Base-by-base conservation (phyloP, 2,888 invertebrate species). In the Athetis lepigone region DNA sequence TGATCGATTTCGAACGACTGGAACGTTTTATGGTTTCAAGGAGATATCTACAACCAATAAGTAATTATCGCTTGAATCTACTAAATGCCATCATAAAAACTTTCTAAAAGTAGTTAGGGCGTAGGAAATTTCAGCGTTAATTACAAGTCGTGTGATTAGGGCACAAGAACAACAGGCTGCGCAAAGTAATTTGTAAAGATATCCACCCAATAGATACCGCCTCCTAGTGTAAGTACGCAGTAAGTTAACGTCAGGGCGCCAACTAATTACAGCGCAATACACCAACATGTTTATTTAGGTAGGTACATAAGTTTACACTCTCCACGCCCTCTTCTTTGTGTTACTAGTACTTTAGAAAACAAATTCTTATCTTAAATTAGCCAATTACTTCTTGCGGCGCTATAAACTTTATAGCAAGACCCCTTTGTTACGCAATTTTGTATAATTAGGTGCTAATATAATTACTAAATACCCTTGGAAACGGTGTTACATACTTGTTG, bases 391-490 rank as follows among this genome's bases (percentile, higher is more conserved):
- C 46, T 56, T 50, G 57, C 54, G 64, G 52, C 19, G 47, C 51
- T 60, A 52, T 55, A 74, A 56, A 70, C 64, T 29, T 46, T 42
- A 33, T 42, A 63, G 46, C 21, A 37, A 54, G 47, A 18, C 11
- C 43, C 49, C 40, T 68, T 33, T 67, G 52, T 75, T 45, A 43
- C 59, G 61, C 54, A 54, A 27, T 69, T 46, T 62, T 43, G 37
- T 62, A 36, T 72, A 68, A 64, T 72, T 33, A 45, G 39, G 43
- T 45, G 43, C 27, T 72, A 72, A 68, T 65, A 42, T 69, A 57
- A 73, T 71, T 66, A 70, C 59, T 52, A 69, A n/a, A 75, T 68
- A 70, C 50, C 70, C 61, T 71, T 70, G 70, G 29, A 52, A 52
- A 50, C 45, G n/a, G 40, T 16, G 33, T 47, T 63, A 29, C 27